Conservation (phyloP, 2,888 invertebrate genomes). For the Coleophora deauratella region DNA sequence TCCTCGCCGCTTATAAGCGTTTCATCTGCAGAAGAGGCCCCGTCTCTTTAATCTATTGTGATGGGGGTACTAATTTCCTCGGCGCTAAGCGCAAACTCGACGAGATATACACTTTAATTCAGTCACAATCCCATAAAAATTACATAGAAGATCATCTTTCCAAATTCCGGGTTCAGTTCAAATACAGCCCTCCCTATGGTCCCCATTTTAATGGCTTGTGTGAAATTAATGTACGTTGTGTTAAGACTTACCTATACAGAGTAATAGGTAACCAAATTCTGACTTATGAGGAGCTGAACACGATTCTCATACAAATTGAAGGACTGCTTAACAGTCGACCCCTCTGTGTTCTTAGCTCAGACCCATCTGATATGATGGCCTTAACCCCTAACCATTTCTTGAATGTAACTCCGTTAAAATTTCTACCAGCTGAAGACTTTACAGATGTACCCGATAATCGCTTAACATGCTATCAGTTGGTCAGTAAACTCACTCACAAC, state of each 20-base stretch:
- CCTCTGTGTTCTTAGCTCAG: neutral
- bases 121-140: too few relatives aligned
- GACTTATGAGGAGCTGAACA: conserved; percentile 10
- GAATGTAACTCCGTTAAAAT: neutral
- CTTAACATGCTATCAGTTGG: neutral
- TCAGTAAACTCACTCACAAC: neutral
- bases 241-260: conserved; percentile 10
- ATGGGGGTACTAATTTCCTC: neutral
- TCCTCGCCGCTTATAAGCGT: neutral
- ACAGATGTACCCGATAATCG: neutral
- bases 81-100: neutral
- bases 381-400: neutral
- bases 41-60: neutral
- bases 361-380: neutral
- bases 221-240: conserved; percentile 8
- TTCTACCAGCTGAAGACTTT: neutral
- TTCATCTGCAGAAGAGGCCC: too few relatives aligned
- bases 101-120: neutral
- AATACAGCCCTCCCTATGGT: too few relatives aligned
- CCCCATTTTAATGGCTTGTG: conserved; percentile 8
- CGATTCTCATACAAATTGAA: conserved; percentile 11
- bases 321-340: neutral
- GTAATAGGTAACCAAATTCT: conserved; percentile 11
- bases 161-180: too few relatives aligned
- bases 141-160: too few relatives aligned